A percentile compares a stretch with the other conserved stretches of the same genome.
Evolutionary conservation across 2,888 invertebrate genomes (phyloP).

Genomic region (Epicampocera succincta): DNA sequence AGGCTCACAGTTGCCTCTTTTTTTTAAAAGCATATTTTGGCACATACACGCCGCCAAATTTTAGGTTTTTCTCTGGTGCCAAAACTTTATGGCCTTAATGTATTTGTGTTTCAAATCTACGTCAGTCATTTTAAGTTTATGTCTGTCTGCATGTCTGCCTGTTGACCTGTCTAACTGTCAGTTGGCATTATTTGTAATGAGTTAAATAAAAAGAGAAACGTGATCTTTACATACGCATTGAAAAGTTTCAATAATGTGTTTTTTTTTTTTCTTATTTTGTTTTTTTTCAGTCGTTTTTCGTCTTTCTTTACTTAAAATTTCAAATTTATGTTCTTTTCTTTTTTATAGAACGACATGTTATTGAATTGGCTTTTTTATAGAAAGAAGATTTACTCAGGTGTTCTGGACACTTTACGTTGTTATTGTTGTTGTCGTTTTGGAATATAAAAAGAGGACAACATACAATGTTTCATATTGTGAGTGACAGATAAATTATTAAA

Average conservation of each 20-base stretch:
- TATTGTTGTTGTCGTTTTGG: too few species aligned
- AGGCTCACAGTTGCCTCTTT: too few species aligned
- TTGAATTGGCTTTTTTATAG: slow-evolving; percentile 46
- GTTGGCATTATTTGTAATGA: slow-evolving; percentile 55
- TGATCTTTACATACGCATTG: slow-evolving; percentile 54
- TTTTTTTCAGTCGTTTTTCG: too few species aligned
- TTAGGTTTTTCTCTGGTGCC: background rate
- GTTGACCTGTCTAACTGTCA: slow-evolving; percentile 46
- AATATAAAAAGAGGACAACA: slow-evolving; percentile 3
- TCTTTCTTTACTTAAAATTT: slow-evolving; percentile 30
- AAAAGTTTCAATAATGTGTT: slow-evolving; percentile 34
- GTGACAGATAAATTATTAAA: slow-evolving; percentile 46
- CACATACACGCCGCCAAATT: too few species aligned
- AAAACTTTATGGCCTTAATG: background rate
- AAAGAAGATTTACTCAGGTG: slow-evolving; percentile 62
- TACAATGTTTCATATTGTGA: slow-evolving; percentile 10
- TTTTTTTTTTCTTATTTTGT: slow-evolving; percentile 13
- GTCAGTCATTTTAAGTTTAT: slow-evolving; percentile 49
- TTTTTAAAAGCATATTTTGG: too few species aligned
- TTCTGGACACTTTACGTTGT: slow-evolving; percentile 44
- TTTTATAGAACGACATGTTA: slow-evolving; percentile 48
- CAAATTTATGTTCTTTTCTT: slow-evolving; percentile 15
- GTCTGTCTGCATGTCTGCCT: slow-evolving; percentile 5
- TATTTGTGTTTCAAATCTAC: slow-evolving; percentile 14
- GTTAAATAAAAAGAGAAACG: slow-evolving; percentile 59